Evolutionary conservation across 2,888 invertebrate species (phyloP), one percentile per base, ranked within the genome.

Genomic region (Oasisia sp.): DNA sequence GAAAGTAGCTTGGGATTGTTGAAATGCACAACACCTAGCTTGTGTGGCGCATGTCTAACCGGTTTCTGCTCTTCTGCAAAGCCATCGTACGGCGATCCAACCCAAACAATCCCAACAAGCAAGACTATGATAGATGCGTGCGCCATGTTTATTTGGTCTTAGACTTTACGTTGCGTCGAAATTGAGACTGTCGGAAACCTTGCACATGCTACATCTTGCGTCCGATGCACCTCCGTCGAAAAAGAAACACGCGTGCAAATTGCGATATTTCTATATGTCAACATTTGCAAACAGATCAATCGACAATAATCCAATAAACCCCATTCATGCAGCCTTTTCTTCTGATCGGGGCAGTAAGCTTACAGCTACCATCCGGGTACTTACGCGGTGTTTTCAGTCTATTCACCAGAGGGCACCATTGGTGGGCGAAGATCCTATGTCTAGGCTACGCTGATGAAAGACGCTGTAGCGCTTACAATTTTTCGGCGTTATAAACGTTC

Each of bases 1-100:
- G 92, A 90, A 38, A 91, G 56, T 91, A 93, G 91, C 89, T 91
- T 91, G 32, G 93, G 93, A 90, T 93, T 93, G 92, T 93, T 93
- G 58, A 93, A 93, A 32, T 93, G 92, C 89, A 93, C 91, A 89
- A 93, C n/a, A 12, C 92, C 92, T 74, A n/a, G 19, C 27, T 74
- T 74, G 74, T 74, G 74, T 27, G 74, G n/a, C 74, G 74, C 74
- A 19, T 19, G 27, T 74, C 74, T 74, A 74, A 74, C 74, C 5
- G 74, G 74, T 74, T 74, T 74, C 27, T 74, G 74, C 74, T 74
- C 74, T 74, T 74, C 74, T 74, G 74, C 74, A 74, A 74, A 74
- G 74, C 74, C 74, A 27, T n/a, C n/a, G 74, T 74, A n/a, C 74
- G 74, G 74, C 74, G 27, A n/a, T 27, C 19, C 74, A 74, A 74